phyloP scores from a whole-genome alignment of 2,888 invertebrate species.

The Diarsia dahlii region DNA sequence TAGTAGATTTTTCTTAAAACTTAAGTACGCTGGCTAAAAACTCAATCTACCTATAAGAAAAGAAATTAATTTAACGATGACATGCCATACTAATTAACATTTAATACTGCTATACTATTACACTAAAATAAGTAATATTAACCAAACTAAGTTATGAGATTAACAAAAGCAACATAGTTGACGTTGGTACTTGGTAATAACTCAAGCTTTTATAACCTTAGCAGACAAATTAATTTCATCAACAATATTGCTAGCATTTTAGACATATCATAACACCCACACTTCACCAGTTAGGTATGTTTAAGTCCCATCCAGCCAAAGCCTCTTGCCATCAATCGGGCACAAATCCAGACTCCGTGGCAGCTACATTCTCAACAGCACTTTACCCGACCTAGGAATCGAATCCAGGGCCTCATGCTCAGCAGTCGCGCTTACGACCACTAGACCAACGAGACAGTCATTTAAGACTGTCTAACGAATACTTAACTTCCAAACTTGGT shows the following conservation, averaged over 20 bases:
- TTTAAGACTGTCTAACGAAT: slow-evolving; percentile 41
- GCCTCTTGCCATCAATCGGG: too few relatives aligned
- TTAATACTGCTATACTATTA: background rate
- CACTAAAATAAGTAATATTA: background rate
- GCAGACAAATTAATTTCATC: slow-evolving; percentile 23
- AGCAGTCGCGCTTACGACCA: too few relatives aligned
- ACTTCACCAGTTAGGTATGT: too few relatives aligned
- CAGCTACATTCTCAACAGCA: too few relatives aligned
- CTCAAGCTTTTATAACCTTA: slow-evolving; percentile 5
- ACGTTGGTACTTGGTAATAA: slow-evolving; percentile 13
- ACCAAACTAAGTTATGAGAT: background rate
- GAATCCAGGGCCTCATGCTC: too few relatives aligned
- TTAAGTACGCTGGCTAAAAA: background rate
- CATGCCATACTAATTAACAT: background rate
- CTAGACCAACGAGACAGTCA: background rate
- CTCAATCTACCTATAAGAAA: background rate
- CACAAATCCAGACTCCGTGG: too few relatives aligned
- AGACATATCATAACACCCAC: background rate
- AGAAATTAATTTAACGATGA: background rate
- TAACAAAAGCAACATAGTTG: slow-evolving; percentile 12
- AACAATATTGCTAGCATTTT: slow-evolving; percentile 24
- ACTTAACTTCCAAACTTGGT: slow-evolving; percentile 51
- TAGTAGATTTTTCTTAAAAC: background rate
- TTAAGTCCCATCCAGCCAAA: too few relatives aligned
- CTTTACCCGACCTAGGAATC: too few relatives aligned